A percentile compares a stretch with the other conserved stretches of the same genome.
Conservation (phyloP, 1,140 invertebrate genomes). For the Cryptotermes secundus region DNA sequence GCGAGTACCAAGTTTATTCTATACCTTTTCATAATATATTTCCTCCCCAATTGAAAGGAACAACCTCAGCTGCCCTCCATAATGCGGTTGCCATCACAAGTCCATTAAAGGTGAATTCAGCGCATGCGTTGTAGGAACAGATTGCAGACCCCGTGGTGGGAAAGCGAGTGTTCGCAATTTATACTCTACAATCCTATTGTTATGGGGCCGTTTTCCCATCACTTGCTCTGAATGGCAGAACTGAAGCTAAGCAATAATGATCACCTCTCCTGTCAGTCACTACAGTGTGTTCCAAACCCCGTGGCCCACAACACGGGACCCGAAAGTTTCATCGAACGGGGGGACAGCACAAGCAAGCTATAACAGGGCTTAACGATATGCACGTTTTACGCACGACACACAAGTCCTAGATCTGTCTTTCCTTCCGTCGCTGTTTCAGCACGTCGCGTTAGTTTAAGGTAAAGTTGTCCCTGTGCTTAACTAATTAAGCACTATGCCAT, state of each 20-base stretch:
- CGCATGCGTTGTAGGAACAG: not conserved
- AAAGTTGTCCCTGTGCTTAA: too few species aligned
- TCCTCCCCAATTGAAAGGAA: not conserved
- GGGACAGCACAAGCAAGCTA: too few species aligned
- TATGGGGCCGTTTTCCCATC: not conserved
- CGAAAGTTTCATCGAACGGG: too few species aligned
- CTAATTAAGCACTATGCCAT: too few species aligned
- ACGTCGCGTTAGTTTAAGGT: too few species aligned
- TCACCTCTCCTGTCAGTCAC: not conserved
- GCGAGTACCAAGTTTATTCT: conserved; percentile 16
- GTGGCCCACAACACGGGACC: not conserved
- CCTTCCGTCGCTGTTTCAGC: too few species aligned
- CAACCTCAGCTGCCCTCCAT: conserved; percentile 6
- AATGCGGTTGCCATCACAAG: conserved; percentile 9
- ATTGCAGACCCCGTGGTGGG: conserved; percentile 9
- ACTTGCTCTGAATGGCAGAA: conserved; percentile 4
- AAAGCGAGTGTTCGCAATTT: not conserved
- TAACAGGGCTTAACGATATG: too few species aligned
- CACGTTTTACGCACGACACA: too few species aligned
- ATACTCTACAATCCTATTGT: conserved; percentile 9
- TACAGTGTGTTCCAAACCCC: not conserved
- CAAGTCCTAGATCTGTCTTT: too few species aligned
- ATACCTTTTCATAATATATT: conserved; percentile 2
- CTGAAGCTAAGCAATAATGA: not conserved
- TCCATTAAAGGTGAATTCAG: conserved; percentile 3